Percentiles rank a stretch among this genome's conserved stretches.
phyloP scores from a whole-genome alignment of 2,888 invertebrate genomes.

The Agonum fuliginosum region DNA sequence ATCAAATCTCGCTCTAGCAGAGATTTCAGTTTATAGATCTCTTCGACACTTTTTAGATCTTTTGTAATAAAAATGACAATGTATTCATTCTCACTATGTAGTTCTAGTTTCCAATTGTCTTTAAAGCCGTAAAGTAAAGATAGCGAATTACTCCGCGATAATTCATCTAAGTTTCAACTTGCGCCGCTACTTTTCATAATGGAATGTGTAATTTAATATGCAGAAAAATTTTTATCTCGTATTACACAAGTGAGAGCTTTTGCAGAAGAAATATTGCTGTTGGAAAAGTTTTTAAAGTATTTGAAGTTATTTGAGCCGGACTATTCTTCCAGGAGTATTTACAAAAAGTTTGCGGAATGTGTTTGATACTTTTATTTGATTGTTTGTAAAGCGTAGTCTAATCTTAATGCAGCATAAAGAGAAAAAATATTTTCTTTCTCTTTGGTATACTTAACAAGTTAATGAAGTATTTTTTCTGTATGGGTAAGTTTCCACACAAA shows the following conservation, averaged over 20 bases:
- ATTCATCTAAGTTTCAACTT: conserved; percentile 17
- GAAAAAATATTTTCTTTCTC: no score
- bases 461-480: no score
- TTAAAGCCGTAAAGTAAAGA: neutral
- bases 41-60: no score
- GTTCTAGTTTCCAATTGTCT: neutral
- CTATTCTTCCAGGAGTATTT: neutral
- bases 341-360: conserved; percentile 15
- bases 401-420: no score
- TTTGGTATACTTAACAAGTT: no score
- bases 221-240: conserved; percentile 20
- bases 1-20: no score
- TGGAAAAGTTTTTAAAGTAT: conserved; percentile 16
- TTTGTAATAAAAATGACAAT: no score
- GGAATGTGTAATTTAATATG: conserved; percentile 35
- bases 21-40: no score
- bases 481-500: no score
- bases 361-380: conserved; percentile 20
- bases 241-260: conserved; percentile 33
- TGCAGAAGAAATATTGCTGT: conserved; percentile 27
- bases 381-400: no score
- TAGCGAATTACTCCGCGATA: conserved; percentile 29
- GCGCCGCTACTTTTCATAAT: neutral
- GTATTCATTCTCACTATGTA: no score
- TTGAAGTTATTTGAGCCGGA: neutral